Percentiles rank a stretch among this genome's conserved stretches.
Conservation (phyloP, 2,113 vertebrate species). For the Okapia johnstoni region DNA sequence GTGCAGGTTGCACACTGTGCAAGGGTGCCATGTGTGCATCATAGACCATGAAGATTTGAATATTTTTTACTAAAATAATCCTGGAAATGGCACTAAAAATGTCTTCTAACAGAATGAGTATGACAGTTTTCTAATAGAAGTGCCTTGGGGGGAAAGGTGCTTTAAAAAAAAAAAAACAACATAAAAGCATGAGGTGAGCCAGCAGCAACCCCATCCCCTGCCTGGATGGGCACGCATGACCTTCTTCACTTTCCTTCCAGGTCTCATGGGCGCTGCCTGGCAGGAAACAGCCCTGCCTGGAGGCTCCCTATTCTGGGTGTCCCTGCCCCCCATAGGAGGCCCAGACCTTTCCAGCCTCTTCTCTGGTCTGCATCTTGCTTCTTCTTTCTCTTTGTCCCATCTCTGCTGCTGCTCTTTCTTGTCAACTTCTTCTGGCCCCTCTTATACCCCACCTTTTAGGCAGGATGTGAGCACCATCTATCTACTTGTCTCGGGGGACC, state of each 20-base stretch:
- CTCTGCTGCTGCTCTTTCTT: neutral
- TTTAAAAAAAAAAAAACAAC: neutral
- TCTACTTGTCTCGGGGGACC: neutral
- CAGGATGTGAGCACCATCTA: neutral
- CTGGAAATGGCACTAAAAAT: neutral
- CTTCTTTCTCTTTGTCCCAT: neutral
- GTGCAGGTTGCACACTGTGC: neutral
- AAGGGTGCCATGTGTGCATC: no score
- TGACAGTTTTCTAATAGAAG: neutral
- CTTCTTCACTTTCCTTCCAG: neutral
- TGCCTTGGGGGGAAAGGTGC: neutral
- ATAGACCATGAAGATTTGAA: neutral
- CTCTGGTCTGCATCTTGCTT: neutral
- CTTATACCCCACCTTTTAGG: neutral
- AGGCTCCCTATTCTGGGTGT: neutral
- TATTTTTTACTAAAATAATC: neutral
- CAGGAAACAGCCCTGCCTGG: neutral
- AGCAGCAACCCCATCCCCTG: neutral
- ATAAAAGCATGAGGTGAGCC: neutral
- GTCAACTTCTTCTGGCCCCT: neutral
- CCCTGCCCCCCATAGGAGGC: neutral
- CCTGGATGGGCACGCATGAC: neutral
- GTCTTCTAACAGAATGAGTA: neutral
- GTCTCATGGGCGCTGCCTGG: neutral
- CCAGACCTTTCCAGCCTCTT: neutral